Conservation (phyloP, 2,888 invertebrate genomes). For the Muscina levida region DNA sequence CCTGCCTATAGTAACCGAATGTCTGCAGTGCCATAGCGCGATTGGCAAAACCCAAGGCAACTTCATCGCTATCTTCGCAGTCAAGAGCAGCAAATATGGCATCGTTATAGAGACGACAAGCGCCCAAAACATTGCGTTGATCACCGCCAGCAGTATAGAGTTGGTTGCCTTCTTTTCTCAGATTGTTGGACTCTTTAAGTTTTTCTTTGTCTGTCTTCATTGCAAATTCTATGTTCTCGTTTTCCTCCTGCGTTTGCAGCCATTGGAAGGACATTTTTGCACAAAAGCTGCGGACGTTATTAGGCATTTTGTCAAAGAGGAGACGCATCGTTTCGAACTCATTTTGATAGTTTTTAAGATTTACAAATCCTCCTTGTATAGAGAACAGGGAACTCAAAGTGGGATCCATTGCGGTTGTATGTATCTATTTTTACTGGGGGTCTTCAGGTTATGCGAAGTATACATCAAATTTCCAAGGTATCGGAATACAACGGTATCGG, state of each 20-base stretch:
- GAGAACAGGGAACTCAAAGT: slow-evolving; percentile 41
- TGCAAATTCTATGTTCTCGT: slow-evolving; percentile 39
- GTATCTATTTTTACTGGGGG: no score
- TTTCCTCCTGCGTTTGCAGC: slow-evolving; percentile 57
- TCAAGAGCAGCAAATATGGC: slow-evolving; percentile 74
- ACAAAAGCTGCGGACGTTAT: not conserved
- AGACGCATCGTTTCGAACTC: slow-evolving; percentile 69
- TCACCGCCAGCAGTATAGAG: slow-evolving; percentile 64
- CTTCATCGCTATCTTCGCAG: slow-evolving; percentile 62
- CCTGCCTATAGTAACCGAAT: slow-evolving; percentile 74
- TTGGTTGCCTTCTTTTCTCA: slow-evolving; percentile 73
- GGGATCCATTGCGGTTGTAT: slow-evolving; percentile 29
- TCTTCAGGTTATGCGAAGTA: no score
- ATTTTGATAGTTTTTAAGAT: slow-evolving; percentile 64
- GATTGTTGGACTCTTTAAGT: slow-evolving; percentile 61
- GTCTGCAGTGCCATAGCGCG: slow-evolving; percentile 76
- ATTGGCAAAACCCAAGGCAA: slow-evolving; percentile 76
- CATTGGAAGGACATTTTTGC: slow-evolving; percentile 26
- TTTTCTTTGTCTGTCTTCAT: slow-evolving; percentile 37
- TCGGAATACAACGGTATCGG: no score
- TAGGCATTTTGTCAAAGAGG: slow-evolving; percentile 53
- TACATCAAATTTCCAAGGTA: no score
- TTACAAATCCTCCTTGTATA: slow-evolving; percentile 49
- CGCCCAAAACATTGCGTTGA: slow-evolving; percentile 67
- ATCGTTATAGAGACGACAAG: slow-evolving; percentile 73